Percentiles rank a stretch among this genome's conserved stretches.
These are phyloP conservation scores for Hypercompe scribonia DNA, from an alignment of 2,888 invertebrate species.

Conservation along the genomic window DNA sequence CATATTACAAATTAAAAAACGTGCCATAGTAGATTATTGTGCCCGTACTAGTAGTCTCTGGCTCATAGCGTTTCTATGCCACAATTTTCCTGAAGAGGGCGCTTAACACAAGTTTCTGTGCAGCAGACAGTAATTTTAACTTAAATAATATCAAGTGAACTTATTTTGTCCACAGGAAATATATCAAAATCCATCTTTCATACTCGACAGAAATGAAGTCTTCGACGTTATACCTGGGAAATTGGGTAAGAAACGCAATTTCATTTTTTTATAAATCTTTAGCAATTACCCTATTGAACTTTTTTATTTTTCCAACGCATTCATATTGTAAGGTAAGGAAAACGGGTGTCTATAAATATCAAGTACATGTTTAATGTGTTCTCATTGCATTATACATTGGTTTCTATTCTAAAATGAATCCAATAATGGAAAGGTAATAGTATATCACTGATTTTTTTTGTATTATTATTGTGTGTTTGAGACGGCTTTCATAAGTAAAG, in stretches of 20 bases:
- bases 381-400: background rate
- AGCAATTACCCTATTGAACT: background rate
- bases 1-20: background rate
- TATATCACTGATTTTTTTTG: background rate
- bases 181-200: constrained; percentile 91
- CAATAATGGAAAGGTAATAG: background rate
- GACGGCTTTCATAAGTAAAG: background rate
- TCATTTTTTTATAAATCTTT: background rate
- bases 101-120: background rate
- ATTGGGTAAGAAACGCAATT: constrained; percentile 89
- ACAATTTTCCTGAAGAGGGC: background rate
- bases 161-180: constrained; percentile 88
- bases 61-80: background rate
- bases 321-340: background rate
- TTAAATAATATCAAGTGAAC: background rate
- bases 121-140: background rate
- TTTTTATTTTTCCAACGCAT: background rate
- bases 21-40: background rate
- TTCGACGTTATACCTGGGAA: constrained; percentile 95
- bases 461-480: background rate
- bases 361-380: background rate
- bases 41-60: background rate
- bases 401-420: background rate
- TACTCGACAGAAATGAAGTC: constrained; percentile 91
- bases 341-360: background rate